These are phyloP conservation scores for Callionymus lyra DNA, from an alignment of 2,113 vertebrate species.

Conservation along the genomic window DNA sequence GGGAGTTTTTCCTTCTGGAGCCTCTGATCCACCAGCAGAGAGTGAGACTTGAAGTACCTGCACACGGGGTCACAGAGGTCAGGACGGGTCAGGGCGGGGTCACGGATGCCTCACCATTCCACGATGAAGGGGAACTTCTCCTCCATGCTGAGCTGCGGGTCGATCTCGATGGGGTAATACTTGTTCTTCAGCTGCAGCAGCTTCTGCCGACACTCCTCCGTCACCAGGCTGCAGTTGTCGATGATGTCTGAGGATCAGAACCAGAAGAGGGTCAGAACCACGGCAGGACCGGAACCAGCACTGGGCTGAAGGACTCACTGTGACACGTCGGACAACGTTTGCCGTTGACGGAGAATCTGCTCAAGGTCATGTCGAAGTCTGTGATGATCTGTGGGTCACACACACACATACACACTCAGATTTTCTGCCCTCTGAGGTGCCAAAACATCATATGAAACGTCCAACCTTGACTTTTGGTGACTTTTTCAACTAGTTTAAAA, in stretches of 20 bases:
- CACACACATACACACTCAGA: too few species aligned
- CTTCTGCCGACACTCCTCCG: conserved; percentile 87
- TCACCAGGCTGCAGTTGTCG: conserved; percentile 87
- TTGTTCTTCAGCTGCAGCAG: conserved; percentile 85
- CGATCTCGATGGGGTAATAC: conserved; percentile 94
- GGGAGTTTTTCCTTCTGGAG: conserved; percentile 79
- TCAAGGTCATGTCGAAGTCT: conserved; percentile 98
- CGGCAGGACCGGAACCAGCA: too few species aligned
- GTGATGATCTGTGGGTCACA: conserved; percentile 92
- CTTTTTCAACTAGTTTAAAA: too few species aligned
- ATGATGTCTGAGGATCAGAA: conserved; percentile 75
- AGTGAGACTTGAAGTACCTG: conserved; percentile 95
- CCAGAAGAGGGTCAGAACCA: too few species aligned
- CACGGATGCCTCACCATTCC: conserved; percentile 79
- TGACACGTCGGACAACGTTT: conserved; percentile 92
- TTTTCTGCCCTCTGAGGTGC: too few species aligned
- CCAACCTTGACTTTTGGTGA: too few species aligned
- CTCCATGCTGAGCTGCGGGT: conserved; percentile 82
- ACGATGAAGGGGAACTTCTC: conserved; percentile 95
- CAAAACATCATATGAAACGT: too few species aligned
- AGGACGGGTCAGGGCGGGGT: neutral
- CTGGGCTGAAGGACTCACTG: conserved; percentile 70
- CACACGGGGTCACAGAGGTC: conserved; percentile 1
- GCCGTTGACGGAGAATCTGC: conserved; percentile 87
- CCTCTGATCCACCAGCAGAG: conserved; percentile 83